phyloP scores from a whole-genome alignment of 64 coral and sea anemone genomes.

The Pocillopora verrucosa region DNA sequence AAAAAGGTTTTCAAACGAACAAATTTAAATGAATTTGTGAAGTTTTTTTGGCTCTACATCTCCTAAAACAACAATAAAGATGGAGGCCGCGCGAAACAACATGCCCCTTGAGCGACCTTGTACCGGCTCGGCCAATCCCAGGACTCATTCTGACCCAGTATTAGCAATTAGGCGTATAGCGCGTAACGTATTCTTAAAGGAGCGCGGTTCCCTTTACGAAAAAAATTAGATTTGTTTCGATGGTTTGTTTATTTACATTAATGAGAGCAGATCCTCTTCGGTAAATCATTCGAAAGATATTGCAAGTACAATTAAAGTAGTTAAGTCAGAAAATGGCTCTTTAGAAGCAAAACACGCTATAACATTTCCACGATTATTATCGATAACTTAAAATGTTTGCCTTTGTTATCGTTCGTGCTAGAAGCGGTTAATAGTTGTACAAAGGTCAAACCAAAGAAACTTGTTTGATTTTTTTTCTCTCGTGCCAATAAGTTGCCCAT shows the following conservation, averaged over 20 bases:
- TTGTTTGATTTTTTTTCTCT: slow-evolving; percentile 34
- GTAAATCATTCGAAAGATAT: neutral
- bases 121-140: too few relatives aligned
- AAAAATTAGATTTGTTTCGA: neutral
- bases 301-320: slow-evolving; percentile 48
- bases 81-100: too few relatives aligned
- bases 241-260: slow-evolving; percentile 29
- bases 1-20: too few relatives aligned
- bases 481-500: slow-evolving; percentile 47
- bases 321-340: slow-evolving; percentile 47
- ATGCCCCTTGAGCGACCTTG: too few relatives aligned
- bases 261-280: slow-evolving; percentile 39
- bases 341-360: slow-evolving; percentile 49
- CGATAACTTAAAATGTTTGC: slow-evolving; percentile 50
- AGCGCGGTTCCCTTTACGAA: too few relatives aligned
- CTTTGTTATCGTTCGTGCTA: slow-evolving; percentile 37
- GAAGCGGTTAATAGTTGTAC: slow-evolving; percentile 41
- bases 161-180: too few relatives aligned
- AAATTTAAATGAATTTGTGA: too few relatives aligned
- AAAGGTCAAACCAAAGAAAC: slow-evolving; percentile 42
- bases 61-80: too few relatives aligned
- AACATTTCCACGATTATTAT: slow-evolving; percentile 47
- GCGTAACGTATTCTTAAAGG: too few relatives aligned
- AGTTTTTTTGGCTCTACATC: too few relatives aligned
- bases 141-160: too few relatives aligned